Base-by-base conservation (phyloP, 1,140 invertebrate species). In the Temnothorax curvispinosus region DNA sequence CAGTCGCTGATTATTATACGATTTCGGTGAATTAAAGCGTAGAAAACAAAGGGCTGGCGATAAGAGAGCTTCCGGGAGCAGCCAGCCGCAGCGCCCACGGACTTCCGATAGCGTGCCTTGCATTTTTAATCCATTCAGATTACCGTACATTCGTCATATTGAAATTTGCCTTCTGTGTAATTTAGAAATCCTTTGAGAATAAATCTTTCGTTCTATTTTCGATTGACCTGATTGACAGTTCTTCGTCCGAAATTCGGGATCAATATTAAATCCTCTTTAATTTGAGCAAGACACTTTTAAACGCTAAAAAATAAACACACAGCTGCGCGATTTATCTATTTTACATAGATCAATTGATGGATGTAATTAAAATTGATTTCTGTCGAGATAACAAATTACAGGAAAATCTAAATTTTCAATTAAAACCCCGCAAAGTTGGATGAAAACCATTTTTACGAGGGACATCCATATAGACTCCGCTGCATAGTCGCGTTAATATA, bases 21-120 rank as follows among this genome's bases (percentile, higher is more conserved):
- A 89, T 92, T 91, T 91, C 91, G 72, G 72, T 78, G 88, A 92
- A 92, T 89, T 75, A 88, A 82, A 65, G 78, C 27, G 65, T 64
- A 60, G 71, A 77, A 91, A 89, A 91, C 89, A 91, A 89, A 90
- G 86, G 88, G 85, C 64, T 78, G 72, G 56, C 56, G 91, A 91
- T 91, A 91, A 90, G 71, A 47, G 62, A 58, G 71, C 58, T 91
- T 91, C 90, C 90, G 88, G 80, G 64, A 89, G 87, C 64, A 65
- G 50, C 71, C 67, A 27, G 85, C 67, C 72, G 32, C 89, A 80
- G 77, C 50, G 21, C 91, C 89, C 88, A 91, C 91, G 88, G 52
- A 87, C 85, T 86, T 81, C 52, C 90, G 88, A 91, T 87, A 89
- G 74, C 44, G 56, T 38, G 74, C 64, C 65, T 76, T 78, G 85